Evolutionary conservation across 2,113 vertebrate genomes (phyloP), one percentile per base, ranked within the genome.

Genomic region (Platichthys flesus): DNA sequence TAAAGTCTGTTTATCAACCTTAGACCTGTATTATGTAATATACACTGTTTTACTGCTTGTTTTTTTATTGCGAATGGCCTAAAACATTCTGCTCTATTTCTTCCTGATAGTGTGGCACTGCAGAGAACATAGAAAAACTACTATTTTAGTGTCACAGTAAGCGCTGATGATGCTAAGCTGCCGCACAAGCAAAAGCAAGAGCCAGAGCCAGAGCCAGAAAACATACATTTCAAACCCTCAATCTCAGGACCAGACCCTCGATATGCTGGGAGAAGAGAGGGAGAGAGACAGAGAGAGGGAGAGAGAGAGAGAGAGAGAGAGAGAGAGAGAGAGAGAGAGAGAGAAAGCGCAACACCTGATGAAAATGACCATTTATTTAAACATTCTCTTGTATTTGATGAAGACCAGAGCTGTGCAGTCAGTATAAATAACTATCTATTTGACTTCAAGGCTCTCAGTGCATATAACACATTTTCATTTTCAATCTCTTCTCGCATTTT

Each of bases 201-300:
- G 60, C 18, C 60, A n/a, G 21, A 24, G 55, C 55, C 9, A 82
- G 37, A 81, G 64, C 60, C 74, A 87, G 78, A 80, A 81, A 90
- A 95, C 94, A 93, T 91, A 95, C 94, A 82, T 95, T 94, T 94
- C 93, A 95, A 94, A 95, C 91, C 93, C 85, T 91, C 88, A 52
- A 94, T 89, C 75, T 94, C 94, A 71, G 88, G 87, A 61, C 82
- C 90, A 67, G 93, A 21, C 0, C 83, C 86, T 83, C 89, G 94
- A 92, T 87, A 95, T n/a, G 93, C 94, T 95, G 79, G 82, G 75
- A 84, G 86, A 84, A 78, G 85, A 85, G 81, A 63, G 35, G 70
- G 71, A 73, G 47, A 80, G 63, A 65, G 56, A 69, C 3, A 83
- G n/a, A 85, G 63, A 85, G 54, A 85, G 40, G 85, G 35, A 86